phyloP scores from a whole-genome alignment of 2,888 invertebrate species.

The Tachina grossa region DNA sequence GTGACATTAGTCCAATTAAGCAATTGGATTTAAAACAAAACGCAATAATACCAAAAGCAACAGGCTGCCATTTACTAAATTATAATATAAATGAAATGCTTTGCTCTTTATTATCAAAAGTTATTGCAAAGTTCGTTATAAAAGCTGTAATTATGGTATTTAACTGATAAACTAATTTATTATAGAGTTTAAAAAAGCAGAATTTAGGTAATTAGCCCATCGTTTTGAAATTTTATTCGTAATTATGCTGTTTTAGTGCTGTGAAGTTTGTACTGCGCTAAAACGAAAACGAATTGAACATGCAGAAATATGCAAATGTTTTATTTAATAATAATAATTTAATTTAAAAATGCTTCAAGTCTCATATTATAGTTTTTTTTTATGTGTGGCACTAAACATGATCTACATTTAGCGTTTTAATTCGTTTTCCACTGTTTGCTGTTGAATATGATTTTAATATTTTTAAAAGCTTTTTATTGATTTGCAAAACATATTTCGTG shows the following conservation, averaged over 20 bases:
- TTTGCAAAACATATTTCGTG: constrained; percentile 14
- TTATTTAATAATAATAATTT: too few relatives aligned
- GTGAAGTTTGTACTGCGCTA: neutral
- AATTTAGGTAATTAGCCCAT: neutral
- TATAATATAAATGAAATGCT: too few relatives aligned
- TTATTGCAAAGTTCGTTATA: neutral
- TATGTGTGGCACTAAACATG: neutral
- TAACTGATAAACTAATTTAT: constrained; percentile 54
- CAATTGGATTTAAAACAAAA: neutral
- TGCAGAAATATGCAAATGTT: neutral
- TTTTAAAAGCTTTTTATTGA: constrained; percentile 56
- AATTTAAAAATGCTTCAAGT: too few relatives aligned
- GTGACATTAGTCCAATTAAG: neutral
- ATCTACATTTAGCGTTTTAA: neutral
- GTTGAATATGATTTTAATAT: constrained; percentile 45
- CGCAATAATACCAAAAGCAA: too few relatives aligned
- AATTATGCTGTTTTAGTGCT: neutral
- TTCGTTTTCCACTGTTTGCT: neutral
- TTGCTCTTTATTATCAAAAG: neutral
- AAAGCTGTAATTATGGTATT: constrained; percentile 47
- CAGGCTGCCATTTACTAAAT: too few relatives aligned
- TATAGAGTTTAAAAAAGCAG: constrained; percentile 6
- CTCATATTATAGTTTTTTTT: neutral
- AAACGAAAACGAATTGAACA: neutral
- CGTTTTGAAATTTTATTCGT: neutral